Conservation (phyloP, 2,888 invertebrate species). For the Drosophila robusta region DNA sequence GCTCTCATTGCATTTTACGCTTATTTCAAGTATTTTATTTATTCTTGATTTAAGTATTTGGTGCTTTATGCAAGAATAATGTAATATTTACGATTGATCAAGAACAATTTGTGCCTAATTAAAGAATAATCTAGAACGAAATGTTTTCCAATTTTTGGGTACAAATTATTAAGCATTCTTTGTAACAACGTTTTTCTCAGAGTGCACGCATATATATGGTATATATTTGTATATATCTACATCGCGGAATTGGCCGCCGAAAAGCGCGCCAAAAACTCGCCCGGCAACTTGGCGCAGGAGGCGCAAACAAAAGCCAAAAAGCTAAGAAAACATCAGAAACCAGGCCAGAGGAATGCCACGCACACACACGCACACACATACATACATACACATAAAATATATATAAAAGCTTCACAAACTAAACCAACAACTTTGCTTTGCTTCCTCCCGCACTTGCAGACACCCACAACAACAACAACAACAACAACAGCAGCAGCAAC, state of each 20-base stretch:
- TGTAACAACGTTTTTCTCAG: neutral
- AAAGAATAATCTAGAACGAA: too few species aligned
- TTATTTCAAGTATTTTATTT: too few species aligned
- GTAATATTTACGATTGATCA: too few species aligned
- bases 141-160: too few species aligned
- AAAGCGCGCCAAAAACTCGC: conserved; percentile 75
- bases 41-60: too few species aligned
- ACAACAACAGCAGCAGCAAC: neutral
- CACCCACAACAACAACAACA: conserved; percentile 21
- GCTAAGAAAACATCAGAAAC: conserved; percentile 18
- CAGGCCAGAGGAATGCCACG: conserved; percentile 28
- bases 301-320: conserved; percentile 52
- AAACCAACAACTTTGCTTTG: conserved; percentile 35
- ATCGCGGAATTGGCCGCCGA: conserved; percentile 36
- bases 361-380: conserved; percentile 11
- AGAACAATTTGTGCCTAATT: too few species aligned
- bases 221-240: neutral
- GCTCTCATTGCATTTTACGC: too few species aligned
- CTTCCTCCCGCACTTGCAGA: conserved; percentile 55
- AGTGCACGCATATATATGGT: neutral
- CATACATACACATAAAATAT: neutral
- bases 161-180: too few species aligned
- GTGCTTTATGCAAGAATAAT: too few species aligned
- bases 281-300: conserved; percentile 50
- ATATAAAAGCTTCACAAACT: conserved; percentile 9